A percentile compares a stretch with the other conserved stretches of the same genome.
phyloP scores from a whole-genome alignment of 1,140 invertebrate genomes.

The Dinoponera quadriceps region DNA sequence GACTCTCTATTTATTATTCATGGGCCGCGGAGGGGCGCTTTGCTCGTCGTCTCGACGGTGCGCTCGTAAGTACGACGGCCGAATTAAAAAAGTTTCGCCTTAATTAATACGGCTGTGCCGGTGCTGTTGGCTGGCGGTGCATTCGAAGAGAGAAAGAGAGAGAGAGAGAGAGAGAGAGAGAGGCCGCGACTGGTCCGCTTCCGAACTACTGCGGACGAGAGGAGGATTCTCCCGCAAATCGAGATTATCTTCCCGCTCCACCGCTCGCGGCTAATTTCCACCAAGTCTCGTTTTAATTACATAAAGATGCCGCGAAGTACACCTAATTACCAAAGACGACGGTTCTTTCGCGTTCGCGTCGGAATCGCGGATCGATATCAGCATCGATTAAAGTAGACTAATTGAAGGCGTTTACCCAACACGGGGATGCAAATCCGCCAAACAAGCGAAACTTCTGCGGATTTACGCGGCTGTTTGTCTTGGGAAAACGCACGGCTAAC shows the following conservation, averaged over 20 bases:
- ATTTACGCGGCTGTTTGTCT: conserved; percentile 44
- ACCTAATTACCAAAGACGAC: conserved; percentile 40
- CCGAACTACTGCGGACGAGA: conserved; percentile 23
- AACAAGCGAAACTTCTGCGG: conserved; percentile 33
- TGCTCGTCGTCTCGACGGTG: conserved; percentile 29
- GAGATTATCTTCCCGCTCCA: conserved; percentile 36
- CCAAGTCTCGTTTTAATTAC: conserved; percentile 57
- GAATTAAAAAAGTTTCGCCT: conserved; percentile 76
- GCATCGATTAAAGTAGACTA: conserved; percentile 30
- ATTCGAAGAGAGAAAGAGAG: conserved; percentile 32
- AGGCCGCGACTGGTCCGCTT: conserved; percentile 34
- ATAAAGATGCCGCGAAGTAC: conserved; percentile 54
- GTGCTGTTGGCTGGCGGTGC: conserved; percentile 34
- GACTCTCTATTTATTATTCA: conserved; percentile 75
- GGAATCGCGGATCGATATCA: conserved; percentile 16
- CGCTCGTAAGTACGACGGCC: conserved; percentile 60
- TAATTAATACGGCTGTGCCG: conserved; percentile 71
- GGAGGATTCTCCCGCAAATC: conserved; percentile 21
- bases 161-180: conserved; percentile 2
- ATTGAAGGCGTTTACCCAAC: conserved; percentile 32
- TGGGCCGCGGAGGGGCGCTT: conserved; percentile 30
- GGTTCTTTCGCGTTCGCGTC: conserved; percentile 7
- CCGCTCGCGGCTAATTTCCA: conserved; percentile 33
- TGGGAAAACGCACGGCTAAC: conserved; percentile 15
- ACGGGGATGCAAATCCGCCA: conserved; percentile 30